A percentile compares a stretch with the other conserved stretches of the same genome.
Evolutionary conservation across 2,888 invertebrate species (phyloP).

Genomic region (Melanchra persicariae): DNA sequence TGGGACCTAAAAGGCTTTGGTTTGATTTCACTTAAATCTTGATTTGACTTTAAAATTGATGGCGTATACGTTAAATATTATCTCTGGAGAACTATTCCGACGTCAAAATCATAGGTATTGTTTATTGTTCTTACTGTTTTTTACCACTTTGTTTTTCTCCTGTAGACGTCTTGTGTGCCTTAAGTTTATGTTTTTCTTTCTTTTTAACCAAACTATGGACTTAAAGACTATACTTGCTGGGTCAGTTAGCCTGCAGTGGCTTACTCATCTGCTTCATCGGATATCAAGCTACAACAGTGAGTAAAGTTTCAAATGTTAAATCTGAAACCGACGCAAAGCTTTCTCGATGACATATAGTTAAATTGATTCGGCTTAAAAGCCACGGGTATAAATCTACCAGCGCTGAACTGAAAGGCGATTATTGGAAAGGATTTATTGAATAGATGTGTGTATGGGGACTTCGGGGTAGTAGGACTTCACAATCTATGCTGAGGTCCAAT

Average conservation of each 20-base stretch:
- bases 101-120: neutral
- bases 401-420: constrained; percentile 37
- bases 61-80: too few relatives aligned
- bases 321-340: neutral
- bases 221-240: constrained; percentile 80
- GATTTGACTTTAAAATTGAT: neutral
- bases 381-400: constrained; percentile 18
- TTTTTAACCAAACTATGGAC: constrained; percentile 76
- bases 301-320: constrained; percentile 39
- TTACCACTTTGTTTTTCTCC: too few relatives aligned
- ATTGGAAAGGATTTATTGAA: constrained; percentile 31
- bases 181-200: too few relatives aligned
- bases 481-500: constrained; percentile 7
- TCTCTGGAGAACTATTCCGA: neutral
- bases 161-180: too few relatives aligned
- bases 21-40: neutral
- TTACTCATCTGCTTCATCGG: constrained; percentile 83
- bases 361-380: constrained; percentile 30
- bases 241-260: constrained; percentile 81
- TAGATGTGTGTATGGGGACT: neutral
- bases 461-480: neutral
- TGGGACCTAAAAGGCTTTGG: neutral
- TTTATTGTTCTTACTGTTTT: too few relatives aligned
- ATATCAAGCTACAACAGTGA: constrained; percentile 82
- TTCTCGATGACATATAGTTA: constrained; percentile 33